Conservation (phyloP, 2,888 invertebrate genomes). For the Penaeus monodon region DNA sequence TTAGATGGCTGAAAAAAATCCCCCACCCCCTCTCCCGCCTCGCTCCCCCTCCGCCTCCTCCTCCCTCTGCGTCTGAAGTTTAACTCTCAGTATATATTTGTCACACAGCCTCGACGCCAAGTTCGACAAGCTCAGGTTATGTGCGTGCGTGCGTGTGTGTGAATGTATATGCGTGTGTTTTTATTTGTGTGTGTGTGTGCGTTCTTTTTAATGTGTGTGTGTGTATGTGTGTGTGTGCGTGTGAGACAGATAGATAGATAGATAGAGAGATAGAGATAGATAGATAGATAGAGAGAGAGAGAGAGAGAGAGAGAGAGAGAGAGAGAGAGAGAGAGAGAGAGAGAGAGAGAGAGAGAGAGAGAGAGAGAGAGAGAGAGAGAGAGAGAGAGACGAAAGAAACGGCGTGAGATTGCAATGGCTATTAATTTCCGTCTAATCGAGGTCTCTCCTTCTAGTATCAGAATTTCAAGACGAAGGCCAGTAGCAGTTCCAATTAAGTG, state of each 20-base stretch:
- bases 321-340: no score
- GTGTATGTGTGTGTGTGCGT: background rate
- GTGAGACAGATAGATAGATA: background rate
- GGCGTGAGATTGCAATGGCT: background rate
- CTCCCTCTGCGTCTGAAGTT: background rate
- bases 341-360: background rate
- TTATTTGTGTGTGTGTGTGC: no score
- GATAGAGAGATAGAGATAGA: background rate
- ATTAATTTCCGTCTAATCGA: no score
- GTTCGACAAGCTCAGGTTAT: background rate
- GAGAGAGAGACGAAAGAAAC: background rate
- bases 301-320: background rate
- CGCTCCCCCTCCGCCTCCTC: background rate
- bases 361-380: background rate
- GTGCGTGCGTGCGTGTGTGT: background rate
- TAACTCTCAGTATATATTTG: no score
- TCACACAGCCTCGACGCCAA: no score
- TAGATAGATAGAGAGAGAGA: constrained; percentile 19
- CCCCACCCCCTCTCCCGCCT: background rate
- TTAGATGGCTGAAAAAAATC: no score
- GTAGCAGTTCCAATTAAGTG: no score
- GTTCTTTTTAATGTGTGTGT: no score
- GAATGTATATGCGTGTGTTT: background rate
- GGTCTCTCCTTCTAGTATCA: no score
- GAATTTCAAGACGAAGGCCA: no score